phyloP scores from a whole-genome alignment of 2,888 invertebrate genomes.

The Argyresthia albistria region DNA sequence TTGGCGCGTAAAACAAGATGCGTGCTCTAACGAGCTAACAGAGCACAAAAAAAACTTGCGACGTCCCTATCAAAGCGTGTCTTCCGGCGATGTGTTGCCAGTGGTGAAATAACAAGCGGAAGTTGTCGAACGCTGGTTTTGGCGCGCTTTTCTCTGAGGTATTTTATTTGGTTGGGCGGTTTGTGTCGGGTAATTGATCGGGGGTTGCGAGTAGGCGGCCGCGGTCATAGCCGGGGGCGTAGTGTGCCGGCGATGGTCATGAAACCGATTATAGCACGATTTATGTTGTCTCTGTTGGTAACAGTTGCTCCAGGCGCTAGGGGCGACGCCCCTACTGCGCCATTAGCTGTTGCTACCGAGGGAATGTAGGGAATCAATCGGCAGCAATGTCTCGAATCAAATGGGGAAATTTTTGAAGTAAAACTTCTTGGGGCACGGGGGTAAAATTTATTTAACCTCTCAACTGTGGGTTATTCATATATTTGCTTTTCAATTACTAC shows the following conservation, averaged over 20 bases:
- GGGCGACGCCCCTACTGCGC: neutral
- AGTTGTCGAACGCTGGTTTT: slow-evolving; percentile 21
- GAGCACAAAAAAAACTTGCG: neutral
- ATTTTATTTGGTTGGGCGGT: slow-evolving; percentile 14
- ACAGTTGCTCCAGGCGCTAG: slow-evolving; percentile 20
- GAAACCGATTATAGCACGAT: slow-evolving; percentile 31
- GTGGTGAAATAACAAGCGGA: slow-evolving; percentile 29
- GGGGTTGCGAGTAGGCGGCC: slow-evolving; percentile 10
- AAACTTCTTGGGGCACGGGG: too few relatives aligned
- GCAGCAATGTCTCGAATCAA: too few relatives aligned
- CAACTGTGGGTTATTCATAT: too few relatives aligned
- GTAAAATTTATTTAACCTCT: too few relatives aligned
- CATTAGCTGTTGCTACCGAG: neutral
- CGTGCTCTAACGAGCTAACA: slow-evolving; percentile 45
- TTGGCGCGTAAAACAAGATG: slow-evolving; percentile 45
- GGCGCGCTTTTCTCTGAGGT: slow-evolving; percentile 9
- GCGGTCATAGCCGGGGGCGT: slow-evolving; percentile 22
- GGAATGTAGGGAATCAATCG: too few relatives aligned
- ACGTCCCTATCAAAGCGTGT: slow-evolving; percentile 18
- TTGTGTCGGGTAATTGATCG: slow-evolving; percentile 31
- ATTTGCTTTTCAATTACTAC: too few relatives aligned
- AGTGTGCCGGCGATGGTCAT: slow-evolving; percentile 12
- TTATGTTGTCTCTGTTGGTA: slow-evolving; percentile 28
- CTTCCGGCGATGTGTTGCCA: slow-evolving; percentile 31
- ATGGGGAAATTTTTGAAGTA: too few relatives aligned